A percentile compares a stretch with the other conserved stretches of the same genome.
phyloP scores from a whole-genome alignment of 2,113 vertebrate species.

The Axis porcinus region DNA sequence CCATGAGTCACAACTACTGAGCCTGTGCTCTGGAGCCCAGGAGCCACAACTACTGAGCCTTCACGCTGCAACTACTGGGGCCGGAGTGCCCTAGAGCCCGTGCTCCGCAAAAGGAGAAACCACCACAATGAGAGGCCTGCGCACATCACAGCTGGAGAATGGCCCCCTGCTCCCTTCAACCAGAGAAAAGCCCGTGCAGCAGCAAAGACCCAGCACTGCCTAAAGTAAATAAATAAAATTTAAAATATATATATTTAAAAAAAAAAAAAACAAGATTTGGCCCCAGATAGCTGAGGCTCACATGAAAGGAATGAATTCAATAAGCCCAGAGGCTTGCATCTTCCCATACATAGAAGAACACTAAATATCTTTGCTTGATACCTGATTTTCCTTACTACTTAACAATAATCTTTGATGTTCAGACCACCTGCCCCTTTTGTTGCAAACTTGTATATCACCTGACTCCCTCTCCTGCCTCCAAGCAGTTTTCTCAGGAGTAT shows the following conservation, averaged over 20 bases:
- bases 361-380: not conserved
- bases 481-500: not conserved
- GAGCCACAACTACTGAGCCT: not conserved
- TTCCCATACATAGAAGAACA: not conserved
- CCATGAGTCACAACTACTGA: not conserved
- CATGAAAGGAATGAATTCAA: not conserved
- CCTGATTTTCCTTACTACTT: not conserved
- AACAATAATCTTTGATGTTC: not conserved
- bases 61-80: not conserved
- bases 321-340: not conserved
- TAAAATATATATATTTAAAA: not conserved
- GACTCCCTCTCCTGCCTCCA: not conserved
- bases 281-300: not conserved
- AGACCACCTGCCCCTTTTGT: not conserved
- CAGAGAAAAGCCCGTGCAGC: not conserved
- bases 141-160: not conserved
- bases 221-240: not conserved
- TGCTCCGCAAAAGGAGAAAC: not conserved
- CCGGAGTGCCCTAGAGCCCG: accelerated
- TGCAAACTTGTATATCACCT: not conserved
- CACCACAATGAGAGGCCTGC: not conserved
- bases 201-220: not conserved
- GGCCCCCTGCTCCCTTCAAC: not conserved
- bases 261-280: not conserved
- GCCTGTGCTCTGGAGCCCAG: not conserved